These are phyloP conservation scores for Hapalemur alaotrensis DNA, from an alignment of 2,797 vertebrate species.

Conservation along the genomic window DNA sequence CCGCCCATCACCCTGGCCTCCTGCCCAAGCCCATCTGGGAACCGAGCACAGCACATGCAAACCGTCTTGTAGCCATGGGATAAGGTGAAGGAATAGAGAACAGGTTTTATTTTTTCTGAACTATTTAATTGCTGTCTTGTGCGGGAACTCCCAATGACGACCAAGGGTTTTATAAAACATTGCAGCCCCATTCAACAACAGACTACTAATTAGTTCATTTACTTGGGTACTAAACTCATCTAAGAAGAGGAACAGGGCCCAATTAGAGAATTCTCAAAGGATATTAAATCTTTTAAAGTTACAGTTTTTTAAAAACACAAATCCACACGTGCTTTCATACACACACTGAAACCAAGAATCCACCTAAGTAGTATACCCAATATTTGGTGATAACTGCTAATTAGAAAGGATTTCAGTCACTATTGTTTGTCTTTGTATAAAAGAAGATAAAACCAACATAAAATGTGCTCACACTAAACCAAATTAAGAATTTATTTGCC, in stretches of 20 bases:
- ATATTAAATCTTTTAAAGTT: constrained; percentile 54
- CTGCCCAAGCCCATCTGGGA: constrained; percentile 41
- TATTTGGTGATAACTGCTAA: neutral
- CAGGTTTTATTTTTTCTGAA: neutral
- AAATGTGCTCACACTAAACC: neutral
- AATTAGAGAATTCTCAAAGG: constrained; percentile 62
- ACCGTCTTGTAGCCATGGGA: neutral
- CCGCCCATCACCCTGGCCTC: constrained; percentile 59
- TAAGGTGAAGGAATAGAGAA: neutral
- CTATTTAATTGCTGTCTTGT: constrained; percentile 39
- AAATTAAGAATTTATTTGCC: constrained; percentile 14
- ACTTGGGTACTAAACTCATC: constrained; percentile 59
- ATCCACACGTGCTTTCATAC: neutral
- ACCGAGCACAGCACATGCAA: neutral
- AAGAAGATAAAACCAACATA: neutral
- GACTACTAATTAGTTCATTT: constrained; percentile 76
- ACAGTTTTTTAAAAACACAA: neutral
- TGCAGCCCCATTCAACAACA: constrained; percentile 61
- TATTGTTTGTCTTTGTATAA: neutral
- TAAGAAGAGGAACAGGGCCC: constrained; percentile 52
- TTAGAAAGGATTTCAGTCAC: neutral
- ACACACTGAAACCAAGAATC: neutral
- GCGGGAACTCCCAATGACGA: constrained; percentile 49
- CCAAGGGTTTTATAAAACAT: constrained; percentile 61
- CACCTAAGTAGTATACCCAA: neutral